These are phyloP conservation scores for Ischnura elegans DNA, from an alignment of 2,888 invertebrate genomes.

Conservation along the genomic window DNA sequence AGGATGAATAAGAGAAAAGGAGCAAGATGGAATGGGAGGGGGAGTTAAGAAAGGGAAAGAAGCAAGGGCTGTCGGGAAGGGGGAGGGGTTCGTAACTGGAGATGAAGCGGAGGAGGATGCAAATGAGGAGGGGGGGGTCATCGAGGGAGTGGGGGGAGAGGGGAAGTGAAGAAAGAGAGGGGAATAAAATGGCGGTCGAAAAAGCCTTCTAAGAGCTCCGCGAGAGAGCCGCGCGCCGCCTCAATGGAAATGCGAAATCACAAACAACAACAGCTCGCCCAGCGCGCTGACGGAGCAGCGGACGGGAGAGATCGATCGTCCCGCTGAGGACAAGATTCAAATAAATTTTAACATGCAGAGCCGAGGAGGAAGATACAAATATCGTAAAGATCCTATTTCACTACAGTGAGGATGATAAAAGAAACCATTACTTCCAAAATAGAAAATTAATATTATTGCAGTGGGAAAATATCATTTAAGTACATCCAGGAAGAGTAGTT, in stretches of 20 bases:
- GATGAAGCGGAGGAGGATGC: constrained; percentile 65
- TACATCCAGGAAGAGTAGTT: no score
- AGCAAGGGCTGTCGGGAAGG: not conserved
- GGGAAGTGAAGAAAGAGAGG: not conserved
- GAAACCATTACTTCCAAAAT: no score
- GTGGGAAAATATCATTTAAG: no score
- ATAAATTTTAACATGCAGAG: not conserved
- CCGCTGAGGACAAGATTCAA: not conserved
- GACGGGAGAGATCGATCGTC: not conserved
- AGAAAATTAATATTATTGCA: no score
- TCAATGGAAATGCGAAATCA: not conserved
- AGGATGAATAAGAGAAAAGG: constrained; percentile 54
- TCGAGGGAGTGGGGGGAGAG: not conserved
- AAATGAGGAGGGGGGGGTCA: constrained; percentile 36
- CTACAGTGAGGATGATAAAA: no score
- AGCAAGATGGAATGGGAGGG: constrained; percentile 18
- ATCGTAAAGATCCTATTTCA: no score
- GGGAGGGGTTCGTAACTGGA: constrained; percentile 1
- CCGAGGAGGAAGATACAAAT: no score
- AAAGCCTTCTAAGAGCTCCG: constrained; percentile 50
- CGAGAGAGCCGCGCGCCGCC: not conserved
- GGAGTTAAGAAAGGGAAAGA: not conserved
- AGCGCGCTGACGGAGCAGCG: not conserved
- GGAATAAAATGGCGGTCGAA: constrained; percentile 56
- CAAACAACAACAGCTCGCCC: not conserved